A percentile compares a stretch with the other conserved stretches of the same genome.
Conservation (phyloP, 2,797 vertebrate genomes). For the Merluccius polli region DNA sequence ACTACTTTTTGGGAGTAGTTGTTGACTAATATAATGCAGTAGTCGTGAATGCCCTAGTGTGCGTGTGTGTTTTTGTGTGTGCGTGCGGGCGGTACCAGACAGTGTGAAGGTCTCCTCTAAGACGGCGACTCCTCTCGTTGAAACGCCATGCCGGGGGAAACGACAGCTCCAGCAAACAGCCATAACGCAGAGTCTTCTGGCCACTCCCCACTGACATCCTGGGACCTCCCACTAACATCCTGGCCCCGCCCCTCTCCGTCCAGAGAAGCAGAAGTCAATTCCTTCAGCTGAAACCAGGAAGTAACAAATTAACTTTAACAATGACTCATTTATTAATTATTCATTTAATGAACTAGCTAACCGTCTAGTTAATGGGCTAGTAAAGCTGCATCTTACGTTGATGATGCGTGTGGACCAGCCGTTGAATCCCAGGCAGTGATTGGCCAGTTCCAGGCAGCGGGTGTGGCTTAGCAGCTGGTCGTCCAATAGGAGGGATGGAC, state of each 20-base stretch:
- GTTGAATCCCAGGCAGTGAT: constrained; percentile 82
- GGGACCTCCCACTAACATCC: neutral
- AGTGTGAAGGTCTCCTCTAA: constrained; percentile 54
- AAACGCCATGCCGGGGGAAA: constrained; percentile 62
- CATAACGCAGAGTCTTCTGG: constrained; percentile 60
- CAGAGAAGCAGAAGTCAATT: constrained; percentile 59
- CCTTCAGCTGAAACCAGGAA: constrained; percentile 70
- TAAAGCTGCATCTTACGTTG: constrained; percentile 63
- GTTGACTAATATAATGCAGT: too few species aligned
- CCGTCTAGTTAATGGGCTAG: neutral
- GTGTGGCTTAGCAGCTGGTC: constrained; percentile 64
- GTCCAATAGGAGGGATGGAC: constrained; percentile 43
- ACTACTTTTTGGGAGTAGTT: too few species aligned
- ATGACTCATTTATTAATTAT: neutral
- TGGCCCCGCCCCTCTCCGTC: constrained; percentile 42
- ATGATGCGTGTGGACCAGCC: constrained; percentile 82
- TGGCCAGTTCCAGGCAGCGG: constrained; percentile 81
- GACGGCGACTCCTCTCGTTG: constrained; percentile 69
- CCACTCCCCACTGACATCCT: neutral
- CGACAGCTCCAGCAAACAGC: constrained; percentile 76
- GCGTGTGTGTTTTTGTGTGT: neutral
- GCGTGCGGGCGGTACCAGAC: neutral
- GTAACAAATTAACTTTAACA: neutral
- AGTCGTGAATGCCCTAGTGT: too few species aligned
- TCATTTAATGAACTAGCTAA: neutral